Percentiles rank a stretch among this genome's conserved stretches.
Conservation (phyloP, 30 jellyfish, hydroid and myxozoan genomes). For the Haliclystus octoradiatus region DNA sequence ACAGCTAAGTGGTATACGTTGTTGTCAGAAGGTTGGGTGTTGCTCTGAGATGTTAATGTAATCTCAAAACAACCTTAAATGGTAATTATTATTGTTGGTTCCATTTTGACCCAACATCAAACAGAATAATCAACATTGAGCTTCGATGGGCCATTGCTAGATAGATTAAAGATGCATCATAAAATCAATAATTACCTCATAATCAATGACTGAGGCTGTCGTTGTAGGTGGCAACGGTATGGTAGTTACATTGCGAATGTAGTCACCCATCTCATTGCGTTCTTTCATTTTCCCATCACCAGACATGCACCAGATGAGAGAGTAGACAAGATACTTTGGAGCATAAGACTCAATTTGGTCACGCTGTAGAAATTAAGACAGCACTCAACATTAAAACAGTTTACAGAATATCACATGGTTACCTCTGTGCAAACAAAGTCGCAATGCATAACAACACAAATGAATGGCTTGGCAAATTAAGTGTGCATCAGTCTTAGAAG, state of each 20-base stretch:
- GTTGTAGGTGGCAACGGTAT: constrained; percentile 84
- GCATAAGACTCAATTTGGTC: constrained; percentile 79
- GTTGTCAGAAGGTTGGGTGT: not conserved
- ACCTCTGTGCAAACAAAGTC: no score
- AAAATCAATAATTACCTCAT: constrained; percentile 48
- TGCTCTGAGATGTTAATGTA: not conserved
- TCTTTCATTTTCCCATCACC: constrained; percentile 83
- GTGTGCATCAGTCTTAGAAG: not conserved
- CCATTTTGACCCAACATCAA: not conserved
- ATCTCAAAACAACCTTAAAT: not conserved
- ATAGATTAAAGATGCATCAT: constrained; percentile 1
- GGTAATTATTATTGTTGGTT: not conserved
- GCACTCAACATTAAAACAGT: not conserved
- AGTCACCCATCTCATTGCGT: constrained; percentile 70
- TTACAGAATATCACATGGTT: no score
- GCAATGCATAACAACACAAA: no score
- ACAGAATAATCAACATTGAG: not conserved
- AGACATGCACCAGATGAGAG: constrained; percentile 94
- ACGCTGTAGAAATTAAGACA: constrained; percentile 18
- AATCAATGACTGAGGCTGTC: constrained; percentile 72
- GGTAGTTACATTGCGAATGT: constrained; percentile 86
- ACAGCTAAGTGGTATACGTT: no score
- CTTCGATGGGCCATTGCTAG: constrained; percentile 1
- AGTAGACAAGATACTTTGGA: constrained; percentile 76
- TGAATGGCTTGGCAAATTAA: not conserved